A percentile compares a stretch with the other conserved stretches of the same genome.
phyloP scores from a whole-genome alignment of 2,797 vertebrate species.

The Ataeniobius toweri region DNA sequence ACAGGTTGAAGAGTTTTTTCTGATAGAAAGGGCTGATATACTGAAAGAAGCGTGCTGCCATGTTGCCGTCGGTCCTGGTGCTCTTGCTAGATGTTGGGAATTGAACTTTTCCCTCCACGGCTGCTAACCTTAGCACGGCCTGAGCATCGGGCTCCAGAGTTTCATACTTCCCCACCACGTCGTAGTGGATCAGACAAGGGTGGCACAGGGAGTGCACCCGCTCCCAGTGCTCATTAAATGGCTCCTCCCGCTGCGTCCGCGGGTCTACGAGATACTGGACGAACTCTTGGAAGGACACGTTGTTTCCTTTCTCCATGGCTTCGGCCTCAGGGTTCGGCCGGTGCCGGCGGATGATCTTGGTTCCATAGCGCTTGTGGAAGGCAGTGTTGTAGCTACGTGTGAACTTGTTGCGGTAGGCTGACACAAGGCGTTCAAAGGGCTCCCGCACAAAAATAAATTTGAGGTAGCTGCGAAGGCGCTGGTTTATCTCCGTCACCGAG shows the following conservation, averaged over 20 bases:
- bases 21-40: conserved; percentile 92
- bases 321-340: conserved; percentile 77
- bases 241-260: conserved; percentile 86
- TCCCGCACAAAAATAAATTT: conserved; percentile 95
- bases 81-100: conserved; percentile 87
- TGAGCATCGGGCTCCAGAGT: conserved; percentile 88
- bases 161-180: conserved; percentile 95
- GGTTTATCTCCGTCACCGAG: conserved; percentile 87
- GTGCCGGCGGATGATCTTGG: conserved; percentile 89
- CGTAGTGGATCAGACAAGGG: conserved; percentile 93
- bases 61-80: conserved; percentile 82
- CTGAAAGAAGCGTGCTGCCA: conserved; percentile 88
- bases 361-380: conserved; percentile 93
- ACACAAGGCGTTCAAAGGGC: conserved; percentile 93
- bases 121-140: conserved; percentile 86
- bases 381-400: conserved; percentile 90
- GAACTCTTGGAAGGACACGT: conserved; percentile 92
- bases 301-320: conserved; percentile 84
- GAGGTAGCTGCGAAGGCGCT: conserved; percentile 91
- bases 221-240: conserved; percentile 98
- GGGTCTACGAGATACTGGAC: conserved; percentile 93
- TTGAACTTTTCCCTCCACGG: conserved; percentile 75
- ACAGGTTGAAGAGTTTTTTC: conserved; percentile 92
- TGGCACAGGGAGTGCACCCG: conserved; percentile 93
- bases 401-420: conserved; percentile 94